Evolutionary conservation across 2,888 invertebrate genomes (phyloP).

Genomic region (Apoda limacodes): DNA sequence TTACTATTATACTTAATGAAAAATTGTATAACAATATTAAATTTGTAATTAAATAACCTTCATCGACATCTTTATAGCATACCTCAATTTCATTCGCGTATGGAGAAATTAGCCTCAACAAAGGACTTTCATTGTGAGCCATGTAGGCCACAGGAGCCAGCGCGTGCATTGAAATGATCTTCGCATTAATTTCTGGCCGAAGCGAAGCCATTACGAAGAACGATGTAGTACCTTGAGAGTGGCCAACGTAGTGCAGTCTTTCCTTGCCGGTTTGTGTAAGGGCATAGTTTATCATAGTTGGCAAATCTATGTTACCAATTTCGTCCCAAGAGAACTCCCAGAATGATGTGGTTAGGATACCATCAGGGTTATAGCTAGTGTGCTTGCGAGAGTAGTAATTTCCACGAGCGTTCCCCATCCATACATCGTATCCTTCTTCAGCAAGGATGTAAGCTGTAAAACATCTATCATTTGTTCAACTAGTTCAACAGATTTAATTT

Average conservation of each 20-base stretch:
- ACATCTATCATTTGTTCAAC: no score
- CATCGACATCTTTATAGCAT: constrained; percentile 15
- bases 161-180: constrained; percentile 50
- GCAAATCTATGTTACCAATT: constrained; percentile 37
- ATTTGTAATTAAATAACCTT: no score
- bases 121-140: constrained; percentile 50
- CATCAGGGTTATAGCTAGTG: constrained; percentile 27
- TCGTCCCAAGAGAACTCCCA: constrained; percentile 49
- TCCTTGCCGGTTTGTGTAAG: constrained; percentile 26
- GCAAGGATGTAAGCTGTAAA: constrained; percentile 52
- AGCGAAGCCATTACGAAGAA: constrained; percentile 44
- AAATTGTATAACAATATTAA: no score
- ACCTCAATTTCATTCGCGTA: constrained; percentile 41
- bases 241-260: constrained; percentile 44
- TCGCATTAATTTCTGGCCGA: constrained; percentile 26
- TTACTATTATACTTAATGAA: no score
- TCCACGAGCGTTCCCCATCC: constrained; percentile 84
- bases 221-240: constrained; percentile 47
- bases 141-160: constrained; percentile 74
- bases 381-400: constrained; percentile 69
- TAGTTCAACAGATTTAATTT: no score
- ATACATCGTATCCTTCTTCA: constrained; percentile 77
- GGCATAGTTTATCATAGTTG: constrained; percentile 35
- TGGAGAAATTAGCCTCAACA: constrained; percentile 44
- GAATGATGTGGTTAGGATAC: constrained; percentile 25